Conservation (phyloP, 2,797 vertebrate species). For the Gymnothorax javanicus region DNA sequence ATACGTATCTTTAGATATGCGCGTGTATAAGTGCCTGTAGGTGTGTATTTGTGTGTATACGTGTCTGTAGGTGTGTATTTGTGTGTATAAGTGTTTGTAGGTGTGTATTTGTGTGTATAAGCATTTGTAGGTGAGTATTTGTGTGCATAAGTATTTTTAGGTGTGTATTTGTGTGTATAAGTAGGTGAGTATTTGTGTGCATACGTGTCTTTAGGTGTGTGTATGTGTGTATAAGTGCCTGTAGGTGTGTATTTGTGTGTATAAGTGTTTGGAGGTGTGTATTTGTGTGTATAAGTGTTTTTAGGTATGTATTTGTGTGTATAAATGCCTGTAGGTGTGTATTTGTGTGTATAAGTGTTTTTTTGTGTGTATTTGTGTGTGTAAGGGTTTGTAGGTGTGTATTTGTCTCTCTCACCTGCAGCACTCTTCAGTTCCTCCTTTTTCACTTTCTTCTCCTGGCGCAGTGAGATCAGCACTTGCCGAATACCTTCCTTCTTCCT, state of each 20-base stretch:
- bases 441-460: constrained; percentile 83
- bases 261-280: not conserved
- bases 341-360: not conserved
- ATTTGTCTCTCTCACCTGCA: constrained; percentile 69
- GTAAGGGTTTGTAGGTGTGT: not conserved
- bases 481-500: constrained; percentile 86
- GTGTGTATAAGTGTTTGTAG: not conserved
- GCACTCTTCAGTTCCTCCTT: constrained; percentile 80
- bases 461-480: constrained; percentile 74
- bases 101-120: not conserved
- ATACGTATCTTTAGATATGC: not conserved
- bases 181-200: not conserved
- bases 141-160: not conserved
- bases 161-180: not conserved
- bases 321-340: not conserved
- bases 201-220: not conserved
- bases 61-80: not conserved
- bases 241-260: not conserved
- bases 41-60: not conserved
- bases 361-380: not conserved
- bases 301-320: not conserved
- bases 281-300: not conserved
- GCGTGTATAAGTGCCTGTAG: not conserved
- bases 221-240: not conserved
- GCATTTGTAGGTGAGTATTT: not conserved